Evolutionary conservation across 2,888 invertebrate species (phyloP).

Genomic region (Heliconius ismenius): DNA sequence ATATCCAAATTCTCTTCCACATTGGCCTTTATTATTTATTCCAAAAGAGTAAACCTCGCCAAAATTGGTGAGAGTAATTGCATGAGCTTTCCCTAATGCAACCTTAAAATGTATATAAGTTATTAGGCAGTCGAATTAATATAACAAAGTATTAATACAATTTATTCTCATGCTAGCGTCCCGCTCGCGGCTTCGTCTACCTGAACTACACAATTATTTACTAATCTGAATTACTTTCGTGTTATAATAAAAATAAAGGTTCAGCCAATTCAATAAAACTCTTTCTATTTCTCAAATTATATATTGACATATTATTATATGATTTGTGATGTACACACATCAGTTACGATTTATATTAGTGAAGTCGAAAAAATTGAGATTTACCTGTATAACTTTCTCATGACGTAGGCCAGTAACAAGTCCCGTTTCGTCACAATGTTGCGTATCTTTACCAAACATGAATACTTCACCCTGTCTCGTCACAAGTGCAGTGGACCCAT

Average conservation of each 20-base stretch:
- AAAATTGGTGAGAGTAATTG: constrained; percentile 92
- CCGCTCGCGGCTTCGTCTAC: no score
- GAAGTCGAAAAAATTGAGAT: neutral
- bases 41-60: constrained; percentile 98
- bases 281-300: no score
- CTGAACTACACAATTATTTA: no score
- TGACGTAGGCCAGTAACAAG: constrained; percentile 88
- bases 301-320: no score
- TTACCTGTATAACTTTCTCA: constrained; percentile 84
- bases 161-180: neutral
- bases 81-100: constrained; percentile 97
- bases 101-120: constrained; percentile 75
- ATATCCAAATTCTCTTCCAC: constrained; percentile 91
- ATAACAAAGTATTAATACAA: neutral
- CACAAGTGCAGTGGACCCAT: constrained; percentile 96
- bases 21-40: constrained; percentile 98
- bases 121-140: neutral
- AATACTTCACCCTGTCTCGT: constrained; percentile 94
- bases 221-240: no score
- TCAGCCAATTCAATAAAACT: no score
- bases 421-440: constrained; percentile 89
- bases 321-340: no score
- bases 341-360: neutral
- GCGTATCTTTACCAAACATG: constrained; percentile 97
- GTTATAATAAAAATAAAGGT: no score